Conservation (phyloP, 2,113 vertebrate genomes). For the Etheostoma spectabile region DNA sequence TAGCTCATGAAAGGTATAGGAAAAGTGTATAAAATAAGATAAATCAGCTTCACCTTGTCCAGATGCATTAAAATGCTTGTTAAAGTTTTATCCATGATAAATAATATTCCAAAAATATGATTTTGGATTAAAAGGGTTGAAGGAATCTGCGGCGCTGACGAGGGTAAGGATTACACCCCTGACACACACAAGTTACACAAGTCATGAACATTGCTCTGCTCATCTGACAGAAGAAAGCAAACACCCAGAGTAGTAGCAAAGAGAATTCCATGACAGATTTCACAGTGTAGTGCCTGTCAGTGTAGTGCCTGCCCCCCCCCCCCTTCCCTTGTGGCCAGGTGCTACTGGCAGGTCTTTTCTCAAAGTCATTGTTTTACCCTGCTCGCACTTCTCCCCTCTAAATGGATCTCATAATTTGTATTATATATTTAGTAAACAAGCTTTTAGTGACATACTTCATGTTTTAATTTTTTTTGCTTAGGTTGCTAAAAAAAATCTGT, state of each 20-base stretch:
- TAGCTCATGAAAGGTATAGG: no score
- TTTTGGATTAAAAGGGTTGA: no score
- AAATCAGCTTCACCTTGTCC: no score
- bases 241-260: neutral
- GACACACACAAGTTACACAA: no score
- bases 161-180: no score
- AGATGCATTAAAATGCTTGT: no score
- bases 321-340: conserved; percentile 41
- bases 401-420: conserved; percentile 18
- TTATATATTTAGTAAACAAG: conserved; percentile 15
- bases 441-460: neutral
- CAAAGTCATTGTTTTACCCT: conserved; percentile 63
- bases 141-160: no score
- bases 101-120: no score
- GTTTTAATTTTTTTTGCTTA: neutral
- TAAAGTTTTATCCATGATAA: no score
- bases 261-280: neutral
- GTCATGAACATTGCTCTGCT: no score
- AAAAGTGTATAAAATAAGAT: no score
- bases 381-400: neutral
- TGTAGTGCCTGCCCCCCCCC: neutral
- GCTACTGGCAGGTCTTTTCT: conserved; percentile 60
- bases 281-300: neutral
- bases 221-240: no score
- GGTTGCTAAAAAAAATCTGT: neutral